A percentile compares a stretch with the other conserved stretches of the same genome.
These are phyloP conservation scores for Isotomurus palustris DNA, from an alignment of 2,888 invertebrate genomes.

Conservation along the genomic window DNA sequence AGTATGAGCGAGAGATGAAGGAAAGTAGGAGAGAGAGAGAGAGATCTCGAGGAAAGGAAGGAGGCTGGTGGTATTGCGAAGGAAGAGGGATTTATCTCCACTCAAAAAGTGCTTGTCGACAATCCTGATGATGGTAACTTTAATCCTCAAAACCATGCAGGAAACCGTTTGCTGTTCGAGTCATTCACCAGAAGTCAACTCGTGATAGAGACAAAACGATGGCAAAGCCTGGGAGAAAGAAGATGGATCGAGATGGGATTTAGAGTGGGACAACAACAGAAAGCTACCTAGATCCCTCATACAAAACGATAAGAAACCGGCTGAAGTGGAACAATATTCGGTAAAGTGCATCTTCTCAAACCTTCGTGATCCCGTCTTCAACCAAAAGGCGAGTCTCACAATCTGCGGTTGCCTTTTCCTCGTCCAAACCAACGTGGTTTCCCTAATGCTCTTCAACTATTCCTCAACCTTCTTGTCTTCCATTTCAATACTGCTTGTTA, in stretches of 20 bases:
- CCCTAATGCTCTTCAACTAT: no score
- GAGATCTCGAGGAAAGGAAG: neutral
- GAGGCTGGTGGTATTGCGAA: neutral
- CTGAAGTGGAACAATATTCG: neutral
- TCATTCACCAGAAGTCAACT: slow-evolving; percentile 4
- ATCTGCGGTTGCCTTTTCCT: no score
- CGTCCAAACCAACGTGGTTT: no score
- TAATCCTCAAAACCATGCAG: neutral
- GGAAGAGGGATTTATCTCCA: slow-evolving; percentile 6
- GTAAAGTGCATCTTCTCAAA: no score
- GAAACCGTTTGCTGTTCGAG: neutral
- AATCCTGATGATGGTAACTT: neutral
- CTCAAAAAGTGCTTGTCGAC: slow-evolving; percentile 4
- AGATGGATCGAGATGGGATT: slow-evolving; percentile 1
- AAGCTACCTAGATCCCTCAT: neutral
- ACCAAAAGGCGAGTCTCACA: no score
- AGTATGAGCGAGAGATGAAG: no score
- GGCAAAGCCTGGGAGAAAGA: slow-evolving; percentile 6
- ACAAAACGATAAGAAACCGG: neutral
- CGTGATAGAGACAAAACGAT: slow-evolving; percentile 13
- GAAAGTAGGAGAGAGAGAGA: neutral
- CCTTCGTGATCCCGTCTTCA: no score
- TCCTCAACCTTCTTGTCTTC: no score
- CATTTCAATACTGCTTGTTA: no score
- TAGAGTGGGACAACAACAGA: neutral